Evolutionary conservation across 2,888 invertebrate genomes (phyloP).

Genomic region (Temnothorax ravouxi): DNA sequence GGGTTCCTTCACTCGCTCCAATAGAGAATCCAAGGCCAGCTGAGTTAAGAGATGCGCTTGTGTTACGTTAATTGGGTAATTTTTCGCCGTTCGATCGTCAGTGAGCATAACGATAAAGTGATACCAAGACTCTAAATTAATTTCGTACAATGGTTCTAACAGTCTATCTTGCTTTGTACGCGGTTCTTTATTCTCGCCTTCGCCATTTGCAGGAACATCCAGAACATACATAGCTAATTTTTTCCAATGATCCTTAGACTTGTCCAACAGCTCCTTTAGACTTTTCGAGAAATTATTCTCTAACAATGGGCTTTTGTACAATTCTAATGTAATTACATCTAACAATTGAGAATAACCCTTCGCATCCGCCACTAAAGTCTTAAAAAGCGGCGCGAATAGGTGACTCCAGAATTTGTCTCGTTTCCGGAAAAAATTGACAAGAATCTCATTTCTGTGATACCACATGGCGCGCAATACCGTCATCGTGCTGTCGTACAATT

Average conservation of each 20-base stretch:
- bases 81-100: conserved; percentile 80
- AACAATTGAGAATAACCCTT: conserved; percentile 84
- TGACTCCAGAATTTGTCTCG: conserved; percentile 85
- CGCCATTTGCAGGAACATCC: conserved; percentile 65
- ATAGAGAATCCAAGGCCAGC: conserved; percentile 80
- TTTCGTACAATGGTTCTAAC: conserved; percentile 80
- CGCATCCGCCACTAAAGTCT: conserved; percentile 78
- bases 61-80: conserved; percentile 74
- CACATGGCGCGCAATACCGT: conserved; percentile 85
- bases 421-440: conserved; percentile 85
- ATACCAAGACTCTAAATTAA: conserved; percentile 85
- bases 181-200: conserved; percentile 41
- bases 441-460: conserved; percentile 85
- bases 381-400: conserved; percentile 83
- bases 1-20: conserved; percentile 78
- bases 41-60: conserved; percentile 80
- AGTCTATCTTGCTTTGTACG: conserved; percentile 29
- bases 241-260: conserved; percentile 80
- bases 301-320: conserved; percentile 82
- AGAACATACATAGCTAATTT: conserved; percentile 80
- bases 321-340: conserved; percentile 84
- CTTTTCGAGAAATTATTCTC: conserved; percentile 83
- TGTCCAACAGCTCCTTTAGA: conserved; percentile 82
- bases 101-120: conserved; percentile 84
- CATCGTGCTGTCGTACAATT: conserved; percentile 84